A percentile compares a stretch with the other conserved stretches of the same genome.
phyloP scores from a whole-genome alignment of 2,888 invertebrate species.

The Tryphoninae sp. region DNA sequence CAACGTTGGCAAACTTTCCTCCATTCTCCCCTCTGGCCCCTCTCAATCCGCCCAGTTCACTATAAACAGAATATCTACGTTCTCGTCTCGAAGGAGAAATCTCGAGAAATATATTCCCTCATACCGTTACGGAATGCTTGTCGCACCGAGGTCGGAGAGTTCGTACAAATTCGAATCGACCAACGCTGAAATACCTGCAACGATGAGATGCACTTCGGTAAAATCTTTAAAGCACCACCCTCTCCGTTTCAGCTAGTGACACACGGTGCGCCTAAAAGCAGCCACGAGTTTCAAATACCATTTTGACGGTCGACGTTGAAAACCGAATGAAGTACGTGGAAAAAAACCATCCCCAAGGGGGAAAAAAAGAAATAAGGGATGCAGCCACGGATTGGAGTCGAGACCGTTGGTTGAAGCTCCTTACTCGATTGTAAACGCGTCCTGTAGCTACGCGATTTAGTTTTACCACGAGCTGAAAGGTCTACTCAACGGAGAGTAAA shows the following conservation, averaged over 20 bases:
- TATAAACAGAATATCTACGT: slow-evolving; percentile 10
- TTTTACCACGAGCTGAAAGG: slow-evolving; percentile 22
- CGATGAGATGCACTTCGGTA: slow-evolving; percentile 53
- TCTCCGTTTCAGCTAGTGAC: slow-evolving; percentile 41
- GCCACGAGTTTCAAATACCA: slow-evolving; percentile 46
- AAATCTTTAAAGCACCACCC: slow-evolving; percentile 58
- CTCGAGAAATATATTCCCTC: slow-evolving; percentile 51
- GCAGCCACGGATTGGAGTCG: slow-evolving; percentile 21
- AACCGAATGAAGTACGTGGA: slow-evolving; percentile 41
- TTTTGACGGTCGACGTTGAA: slow-evolving; percentile 23
- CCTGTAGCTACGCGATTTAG: slow-evolving; percentile 13
- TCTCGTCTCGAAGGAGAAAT: slow-evolving; percentile 38
- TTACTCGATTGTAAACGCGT: slow-evolving; percentile 46
- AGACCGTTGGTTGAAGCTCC: slow-evolving; percentile 25
- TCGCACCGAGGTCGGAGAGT: slow-evolving; percentile 10
- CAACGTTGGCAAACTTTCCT: background rate
- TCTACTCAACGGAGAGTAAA: slow-evolving; percentile 18
- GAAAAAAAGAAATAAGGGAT: slow-evolving; percentile 6
- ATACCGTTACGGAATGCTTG: slow-evolving; percentile 36
- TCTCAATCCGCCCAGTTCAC: background rate
- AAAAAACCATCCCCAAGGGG: slow-evolving; percentile 24
- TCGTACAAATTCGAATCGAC: slow-evolving; percentile 28
- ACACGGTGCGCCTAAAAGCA: slow-evolving; percentile 41
- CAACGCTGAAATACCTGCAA: slow-evolving; percentile 42
- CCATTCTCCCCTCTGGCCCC: background rate